phyloP scores from a whole-genome alignment of 2,888 invertebrate genomes.

The Cistogaster globosa region DNA sequence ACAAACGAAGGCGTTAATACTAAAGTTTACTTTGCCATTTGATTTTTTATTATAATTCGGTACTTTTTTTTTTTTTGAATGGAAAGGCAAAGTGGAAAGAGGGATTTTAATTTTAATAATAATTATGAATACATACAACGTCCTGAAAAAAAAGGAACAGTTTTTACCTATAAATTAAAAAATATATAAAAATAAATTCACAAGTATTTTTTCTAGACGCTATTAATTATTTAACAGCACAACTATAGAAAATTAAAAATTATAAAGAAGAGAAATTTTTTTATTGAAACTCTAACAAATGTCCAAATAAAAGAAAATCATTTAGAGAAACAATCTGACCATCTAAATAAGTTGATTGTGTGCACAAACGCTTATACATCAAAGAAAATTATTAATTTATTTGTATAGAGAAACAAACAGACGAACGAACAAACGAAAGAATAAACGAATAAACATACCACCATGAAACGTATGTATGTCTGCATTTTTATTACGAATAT shows the following conservation, averaged over 20 bases:
- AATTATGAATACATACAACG: background rate
- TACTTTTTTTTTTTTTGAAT: constrained; percentile 27
- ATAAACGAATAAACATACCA: background rate
- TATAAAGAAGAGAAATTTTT: constrained; percentile 10
- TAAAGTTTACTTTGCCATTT: constrained; percentile 61
- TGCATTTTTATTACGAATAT: constrained; percentile 39
- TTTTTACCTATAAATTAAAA: constrained; percentile 27
- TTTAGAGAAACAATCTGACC: constrained; percentile 4
- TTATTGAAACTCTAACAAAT: constrained; percentile 22
- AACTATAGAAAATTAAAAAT: constrained; percentile 31
- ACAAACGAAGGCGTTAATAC: constrained; percentile 70
- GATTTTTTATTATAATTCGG: constrained; percentile 5
- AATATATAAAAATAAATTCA: constrained; percentile 8
- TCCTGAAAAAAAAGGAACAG: background rate
- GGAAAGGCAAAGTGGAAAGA: constrained; percentile 37
- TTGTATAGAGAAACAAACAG: constrained; percentile 7
- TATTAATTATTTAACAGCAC: constrained; percentile 50
- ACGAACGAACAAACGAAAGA: background rate
- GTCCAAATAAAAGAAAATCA: background rate
- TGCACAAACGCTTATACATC: constrained; percentile 46
- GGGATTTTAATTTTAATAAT: constrained; percentile 18
- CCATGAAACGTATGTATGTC: constrained; percentile 51
- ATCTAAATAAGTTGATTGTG: background rate
- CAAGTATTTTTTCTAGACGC: constrained; percentile 20
- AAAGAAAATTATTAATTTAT: constrained; percentile 53